Evolutionary conservation across 2,888 invertebrate species (phyloP).

Genomic region (Ennomos quercinarius): DNA sequence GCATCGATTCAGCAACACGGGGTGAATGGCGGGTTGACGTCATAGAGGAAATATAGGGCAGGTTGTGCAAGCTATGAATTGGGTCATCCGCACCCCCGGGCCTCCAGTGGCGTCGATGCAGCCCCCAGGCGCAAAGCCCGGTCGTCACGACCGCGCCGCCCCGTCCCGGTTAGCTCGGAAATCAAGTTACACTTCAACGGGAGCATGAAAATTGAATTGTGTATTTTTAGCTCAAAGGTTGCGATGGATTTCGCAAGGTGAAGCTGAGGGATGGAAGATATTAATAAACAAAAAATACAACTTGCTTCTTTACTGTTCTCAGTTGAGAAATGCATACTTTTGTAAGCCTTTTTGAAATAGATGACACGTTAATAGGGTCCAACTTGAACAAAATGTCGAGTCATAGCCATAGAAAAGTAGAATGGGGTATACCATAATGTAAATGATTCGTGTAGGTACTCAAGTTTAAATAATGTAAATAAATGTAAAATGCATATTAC

Average conservation of each 20-base stretch:
- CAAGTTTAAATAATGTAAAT: no score
- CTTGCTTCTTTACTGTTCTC: not conserved
- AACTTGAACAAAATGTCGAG: no score
- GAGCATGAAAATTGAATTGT: constrained; percentile 41
- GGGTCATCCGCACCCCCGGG: constrained; percentile 60
- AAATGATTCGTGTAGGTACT: no score
- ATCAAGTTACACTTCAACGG: constrained; percentile 47
- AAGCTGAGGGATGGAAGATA: constrained; percentile 43
- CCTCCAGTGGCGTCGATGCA: constrained; percentile 41
- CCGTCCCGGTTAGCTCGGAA: constrained; percentile 44
- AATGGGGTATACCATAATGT: no score
- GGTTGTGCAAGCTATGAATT: constrained; percentile 72
- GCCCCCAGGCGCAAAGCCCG: constrained; percentile 25
- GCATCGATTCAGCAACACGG: constrained; percentile 78
- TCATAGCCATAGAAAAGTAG: no score
- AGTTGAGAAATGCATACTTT: no score
- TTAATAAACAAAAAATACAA: no score
- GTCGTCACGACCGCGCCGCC: no score
- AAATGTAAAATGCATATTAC: no score
- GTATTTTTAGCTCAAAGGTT: constrained; percentile 58
- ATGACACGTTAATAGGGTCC: no score
- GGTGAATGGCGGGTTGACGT: constrained; percentile 81
- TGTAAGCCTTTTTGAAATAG: no score
- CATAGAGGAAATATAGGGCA: constrained; percentile 73
- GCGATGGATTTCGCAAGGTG: constrained; percentile 31